A percentile compares a stretch with the other conserved stretches of the same genome.
phyloP scores from a whole-genome alignment of 2,888 invertebrate species.

The Artemia sp. region DNA sequence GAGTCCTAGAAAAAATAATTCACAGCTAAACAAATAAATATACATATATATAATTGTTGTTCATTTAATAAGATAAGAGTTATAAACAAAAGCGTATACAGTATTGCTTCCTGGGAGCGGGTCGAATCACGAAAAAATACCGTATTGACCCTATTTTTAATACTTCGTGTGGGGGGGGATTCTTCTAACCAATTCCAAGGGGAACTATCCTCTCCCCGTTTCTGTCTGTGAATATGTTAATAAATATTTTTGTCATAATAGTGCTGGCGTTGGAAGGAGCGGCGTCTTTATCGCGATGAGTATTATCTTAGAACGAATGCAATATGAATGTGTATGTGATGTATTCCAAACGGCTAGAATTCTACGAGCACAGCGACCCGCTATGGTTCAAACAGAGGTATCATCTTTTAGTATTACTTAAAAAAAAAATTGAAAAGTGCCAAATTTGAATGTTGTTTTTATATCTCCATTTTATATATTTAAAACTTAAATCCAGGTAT shows the following conservation, averaged over 20 bases:
- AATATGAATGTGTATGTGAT: conserved; percentile 95
- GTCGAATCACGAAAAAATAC: no score
- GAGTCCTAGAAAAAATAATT: no score
- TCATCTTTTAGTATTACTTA: conserved; percentile 25
- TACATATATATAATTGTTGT: no score
- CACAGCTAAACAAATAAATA: no score
- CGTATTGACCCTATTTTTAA: neutral
- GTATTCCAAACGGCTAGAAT: conserved; percentile 98
- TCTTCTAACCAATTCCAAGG: neutral
- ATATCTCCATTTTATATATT: no score
- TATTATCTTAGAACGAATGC: conserved; percentile 95
- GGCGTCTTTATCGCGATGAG: conserved; percentile 96
- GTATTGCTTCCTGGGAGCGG: no score
- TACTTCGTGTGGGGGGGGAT: neutral
- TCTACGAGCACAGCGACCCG: conserved; percentile 89
- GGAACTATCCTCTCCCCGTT: neutral
- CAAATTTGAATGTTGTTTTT: no score
- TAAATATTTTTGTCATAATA: conserved; percentile 33
- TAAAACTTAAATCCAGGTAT: no score
- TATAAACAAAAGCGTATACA: no score
- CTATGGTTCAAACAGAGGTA: conserved; percentile 99
- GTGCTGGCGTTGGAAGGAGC: conserved; percentile 93
- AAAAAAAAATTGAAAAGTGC: no score
- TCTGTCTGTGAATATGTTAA: neutral
- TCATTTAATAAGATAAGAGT: no score